Percentiles rank a stretch among this genome's conserved stretches.
Conservation (phyloP, 2,888 invertebrate genomes). For the Ophioninae sp. region DNA sequence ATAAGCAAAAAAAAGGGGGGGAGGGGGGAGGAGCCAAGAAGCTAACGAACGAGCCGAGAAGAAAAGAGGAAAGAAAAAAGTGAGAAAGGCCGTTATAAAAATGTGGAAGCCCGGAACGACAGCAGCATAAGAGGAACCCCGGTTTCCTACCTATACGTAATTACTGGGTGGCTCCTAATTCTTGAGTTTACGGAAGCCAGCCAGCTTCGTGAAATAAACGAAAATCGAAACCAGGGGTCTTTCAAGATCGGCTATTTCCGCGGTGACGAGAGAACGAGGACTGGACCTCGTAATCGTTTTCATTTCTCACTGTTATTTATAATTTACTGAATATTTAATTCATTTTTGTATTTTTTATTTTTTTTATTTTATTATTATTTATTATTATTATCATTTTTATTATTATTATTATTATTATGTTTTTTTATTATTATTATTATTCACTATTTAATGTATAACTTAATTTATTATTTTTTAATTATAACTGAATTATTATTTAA, state of each 20-base stretch:
- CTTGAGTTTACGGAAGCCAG: slow-evolving; percentile 34
- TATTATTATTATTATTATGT: too few species aligned
- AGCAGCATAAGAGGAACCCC: slow-evolving; percentile 58
- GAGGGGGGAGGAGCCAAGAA: slow-evolving; percentile 58
- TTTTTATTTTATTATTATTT: too few species aligned
- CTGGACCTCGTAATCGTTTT: neutral
- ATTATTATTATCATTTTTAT: too few species aligned
- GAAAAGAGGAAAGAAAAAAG: slow-evolving; percentile 50
- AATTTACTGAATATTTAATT: too few species aligned
- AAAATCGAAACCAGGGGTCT: slow-evolving; percentile 20
- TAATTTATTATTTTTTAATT: too few species aligned
- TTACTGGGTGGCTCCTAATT: slow-evolving; percentile 57
- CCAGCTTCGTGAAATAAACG: slow-evolving; percentile 42
- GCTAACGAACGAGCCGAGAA: slow-evolving; percentile 64
- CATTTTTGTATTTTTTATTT: too few species aligned
- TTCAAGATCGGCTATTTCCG: neutral
- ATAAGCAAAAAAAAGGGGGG: slow-evolving; percentile 59
- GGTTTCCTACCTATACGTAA: slow-evolving; percentile 56
- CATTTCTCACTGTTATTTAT: too few species aligned
- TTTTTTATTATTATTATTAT: too few species aligned
- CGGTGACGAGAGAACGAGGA: neutral
- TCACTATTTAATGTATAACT: too few species aligned
- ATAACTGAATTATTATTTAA: too few species aligned
- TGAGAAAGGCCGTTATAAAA: slow-evolving; percentile 69
- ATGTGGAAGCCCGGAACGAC: slow-evolving; percentile 68